Evolutionary conservation across 2,888 invertebrate genomes (phyloP).

Genomic region (Clostera curtula): DNA sequence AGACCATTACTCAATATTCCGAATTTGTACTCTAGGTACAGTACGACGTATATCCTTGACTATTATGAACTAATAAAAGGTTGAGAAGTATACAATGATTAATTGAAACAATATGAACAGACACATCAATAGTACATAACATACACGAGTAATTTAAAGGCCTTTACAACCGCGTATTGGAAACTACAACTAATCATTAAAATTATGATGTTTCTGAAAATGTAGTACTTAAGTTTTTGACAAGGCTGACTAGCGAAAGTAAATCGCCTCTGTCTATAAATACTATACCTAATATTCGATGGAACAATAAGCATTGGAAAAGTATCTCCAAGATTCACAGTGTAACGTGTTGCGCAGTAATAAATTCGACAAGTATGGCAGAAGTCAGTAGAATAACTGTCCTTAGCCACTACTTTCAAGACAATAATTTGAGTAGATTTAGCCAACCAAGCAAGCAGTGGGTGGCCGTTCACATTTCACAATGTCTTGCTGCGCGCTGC

Average conservation of each 20-base stretch:
- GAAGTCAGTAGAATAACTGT: conserved; percentile 66
- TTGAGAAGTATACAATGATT: no score
- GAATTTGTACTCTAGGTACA: neutral
- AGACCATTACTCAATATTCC: conserved; percentile 11
- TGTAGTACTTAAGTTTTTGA: conserved; percentile 6
- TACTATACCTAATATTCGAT: conserved; percentile 71
- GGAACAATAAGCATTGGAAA: conserved; percentile 66
- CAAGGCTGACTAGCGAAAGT: conserved; percentile 26
- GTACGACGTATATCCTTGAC: no score
- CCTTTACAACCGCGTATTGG: no score
- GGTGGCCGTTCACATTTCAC: conserved; percentile 74
- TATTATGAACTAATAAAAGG: no score
- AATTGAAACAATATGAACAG: no score
- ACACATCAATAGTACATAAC: no score
- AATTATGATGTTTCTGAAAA: conserved; percentile 10
- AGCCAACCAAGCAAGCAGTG: conserved; percentile 59
- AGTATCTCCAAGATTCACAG: conserved; percentile 61
- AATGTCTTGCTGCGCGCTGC: conserved; percentile 63
- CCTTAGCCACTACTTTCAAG: conserved; percentile 68
- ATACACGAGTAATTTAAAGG: no score
- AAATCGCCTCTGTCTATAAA: conserved; percentile 35
- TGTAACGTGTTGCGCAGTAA: conserved; percentile 51
- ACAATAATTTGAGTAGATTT: conserved; percentile 52
- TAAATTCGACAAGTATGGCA: conserved; percentile 62
- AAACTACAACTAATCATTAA: conserved; percentile 9